A percentile compares a stretch with the other conserved stretches of the same genome.
Evolutionary conservation across 2,888 invertebrate species (phyloP).

Genomic region (Orthosia incerta): DNA sequence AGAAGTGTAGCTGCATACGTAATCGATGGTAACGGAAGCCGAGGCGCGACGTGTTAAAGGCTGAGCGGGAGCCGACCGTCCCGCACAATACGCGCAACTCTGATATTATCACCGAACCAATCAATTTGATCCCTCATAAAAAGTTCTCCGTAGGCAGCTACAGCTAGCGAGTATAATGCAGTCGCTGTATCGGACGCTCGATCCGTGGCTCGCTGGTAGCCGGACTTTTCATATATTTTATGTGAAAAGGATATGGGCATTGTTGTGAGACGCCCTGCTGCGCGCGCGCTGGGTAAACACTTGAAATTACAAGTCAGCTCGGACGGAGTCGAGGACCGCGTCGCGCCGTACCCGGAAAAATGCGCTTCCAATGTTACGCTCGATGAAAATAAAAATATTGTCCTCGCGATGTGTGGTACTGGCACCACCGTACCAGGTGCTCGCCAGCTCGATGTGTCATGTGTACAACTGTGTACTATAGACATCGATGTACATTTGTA

Average conservation of each 20-base stretch:
- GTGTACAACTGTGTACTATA: not conserved
- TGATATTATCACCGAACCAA: constrained; percentile 90
- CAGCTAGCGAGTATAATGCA: constrained; percentile 86
- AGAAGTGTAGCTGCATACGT: constrained; percentile 79
- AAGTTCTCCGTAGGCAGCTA: constrained; percentile 86
- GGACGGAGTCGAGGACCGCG: constrained; percentile 74
- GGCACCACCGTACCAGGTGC: constrained; percentile 51
- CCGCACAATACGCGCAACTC: constrained; percentile 82
- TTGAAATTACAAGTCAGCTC: constrained; percentile 89
- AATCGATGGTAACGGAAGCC: constrained; percentile 78
- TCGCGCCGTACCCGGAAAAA: constrained; percentile 78
- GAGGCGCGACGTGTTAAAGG: constrained; percentile 68
- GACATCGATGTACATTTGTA: constrained; percentile 5
- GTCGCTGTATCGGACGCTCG: constrained; percentile 84
- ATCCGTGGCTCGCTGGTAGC: constrained; percentile 87
- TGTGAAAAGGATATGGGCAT: constrained; percentile 91
- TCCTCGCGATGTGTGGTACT: constrained; percentile 70
- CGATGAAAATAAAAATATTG: constrained; percentile 84
- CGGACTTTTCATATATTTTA: constrained; percentile 90
- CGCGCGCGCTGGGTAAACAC: constrained; percentile 87
- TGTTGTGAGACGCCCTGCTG: constrained; percentile 88
- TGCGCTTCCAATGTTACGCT: constrained; percentile 90
- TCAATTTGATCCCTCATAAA: constrained; percentile 91
- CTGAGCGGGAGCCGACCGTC: constrained; percentile 60
- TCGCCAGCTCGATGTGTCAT: constrained; percentile 29